Percentiles rank a stretch among this genome's conserved stretches.
phyloP scores from a whole-genome alignment of 2,888 invertebrate species.

The Carcina quercana region DNA sequence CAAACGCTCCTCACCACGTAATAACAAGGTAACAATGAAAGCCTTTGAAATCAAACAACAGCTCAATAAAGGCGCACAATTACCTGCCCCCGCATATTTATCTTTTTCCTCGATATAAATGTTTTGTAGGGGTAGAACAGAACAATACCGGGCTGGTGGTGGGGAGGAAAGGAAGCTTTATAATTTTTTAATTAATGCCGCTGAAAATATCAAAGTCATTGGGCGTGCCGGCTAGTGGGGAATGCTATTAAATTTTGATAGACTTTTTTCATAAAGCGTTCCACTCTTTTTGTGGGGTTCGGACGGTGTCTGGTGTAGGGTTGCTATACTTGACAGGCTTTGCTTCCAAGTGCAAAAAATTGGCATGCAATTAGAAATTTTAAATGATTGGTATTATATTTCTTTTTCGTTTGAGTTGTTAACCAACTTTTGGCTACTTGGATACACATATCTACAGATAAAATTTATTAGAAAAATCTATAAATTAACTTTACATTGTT shows the following conservation, averaged over 20 bases:
- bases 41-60: conserved; percentile 66
- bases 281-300: conserved; percentile 31
- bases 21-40: conserved; percentile 39
- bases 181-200: conserved; percentile 74
- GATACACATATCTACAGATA: too few relatives aligned
- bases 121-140: conserved; percentile 62
- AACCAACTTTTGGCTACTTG: too few relatives aligned
- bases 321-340: background rate
- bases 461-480: too few relatives aligned
- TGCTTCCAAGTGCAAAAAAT: too few relatives aligned
- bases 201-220: conserved; percentile 73
- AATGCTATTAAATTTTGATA: conserved; percentile 56
- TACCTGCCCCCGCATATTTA: conserved; percentile 68
- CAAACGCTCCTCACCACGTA: too few relatives aligned
- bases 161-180: conserved; percentile 56
- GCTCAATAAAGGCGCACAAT: conserved; percentile 66
- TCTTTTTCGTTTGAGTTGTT: too few relatives aligned
- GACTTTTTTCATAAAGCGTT: conserved; percentile 51
- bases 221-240: conserved; percentile 49
- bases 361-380: too few relatives aligned
- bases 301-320: conserved; percentile 1
- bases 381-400: too few relatives aligned
- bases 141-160: conserved; percentile 34
- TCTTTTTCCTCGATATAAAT: conserved; percentile 64
- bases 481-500: too few relatives aligned